phyloP scores from a whole-genome alignment of 2,113 vertebrate genomes.

The Hyaena hyaena region DNA sequence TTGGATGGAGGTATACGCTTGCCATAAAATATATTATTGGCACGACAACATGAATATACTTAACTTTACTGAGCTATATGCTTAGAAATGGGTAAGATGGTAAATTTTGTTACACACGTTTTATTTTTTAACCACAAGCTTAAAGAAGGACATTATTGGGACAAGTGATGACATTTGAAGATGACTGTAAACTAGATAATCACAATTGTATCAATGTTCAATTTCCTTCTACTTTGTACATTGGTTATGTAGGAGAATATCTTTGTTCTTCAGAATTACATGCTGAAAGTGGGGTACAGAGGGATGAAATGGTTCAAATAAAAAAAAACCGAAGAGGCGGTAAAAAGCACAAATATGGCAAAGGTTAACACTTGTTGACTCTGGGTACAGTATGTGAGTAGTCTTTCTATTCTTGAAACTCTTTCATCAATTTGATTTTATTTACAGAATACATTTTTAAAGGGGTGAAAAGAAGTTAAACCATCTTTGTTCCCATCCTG shows the following conservation, averaged over 20 bases:
- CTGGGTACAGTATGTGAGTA: not conserved
- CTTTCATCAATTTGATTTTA: not conserved
- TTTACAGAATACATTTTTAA: not conserved
- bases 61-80: not conserved
- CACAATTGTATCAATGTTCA: not conserved
- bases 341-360: not conserved
- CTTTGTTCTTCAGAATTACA: not conserved
- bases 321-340: not conserved
- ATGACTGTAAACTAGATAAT: not conserved
- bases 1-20: not conserved
- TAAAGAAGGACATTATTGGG: not conserved
- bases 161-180: not conserved
- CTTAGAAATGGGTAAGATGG: not conserved
- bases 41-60: not conserved
- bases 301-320: not conserved
- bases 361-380: not conserved
- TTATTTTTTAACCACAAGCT: not conserved
- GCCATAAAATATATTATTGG: not conserved
- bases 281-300: not conserved
- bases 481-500: not conserved
- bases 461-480: not conserved
- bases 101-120: not conserved
- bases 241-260: constrained; percentile 5
- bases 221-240: not conserved
- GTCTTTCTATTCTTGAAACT: not conserved